These are phyloP conservation scores for Pollenia amentaria DNA, from an alignment of 2,888 invertebrate species.

Conservation along the genomic window DNA sequence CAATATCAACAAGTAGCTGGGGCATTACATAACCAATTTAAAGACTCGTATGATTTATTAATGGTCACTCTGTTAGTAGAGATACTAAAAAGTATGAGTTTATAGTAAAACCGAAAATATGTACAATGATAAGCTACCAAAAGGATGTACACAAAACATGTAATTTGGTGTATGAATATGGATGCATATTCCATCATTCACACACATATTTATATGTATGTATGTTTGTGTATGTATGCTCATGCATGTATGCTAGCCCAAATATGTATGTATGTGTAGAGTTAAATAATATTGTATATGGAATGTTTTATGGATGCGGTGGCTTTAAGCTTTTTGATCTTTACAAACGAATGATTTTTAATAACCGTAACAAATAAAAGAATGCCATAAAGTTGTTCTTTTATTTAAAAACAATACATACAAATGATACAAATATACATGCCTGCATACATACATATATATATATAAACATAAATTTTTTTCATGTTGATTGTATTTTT, in stretches of 20 bases:
- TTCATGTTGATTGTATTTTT: background rate
- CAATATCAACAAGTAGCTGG: too few relatives aligned
- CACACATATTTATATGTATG: background rate
- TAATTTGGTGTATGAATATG: background rate
- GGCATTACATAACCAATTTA: background rate
- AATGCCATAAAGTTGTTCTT: constrained; percentile 70
- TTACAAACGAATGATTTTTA: constrained; percentile 84
- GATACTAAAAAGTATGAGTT: constrained; percentile 45
- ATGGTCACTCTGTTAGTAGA: constrained; percentile 15
- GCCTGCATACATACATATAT: background rate
- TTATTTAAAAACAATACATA: constrained; percentile 57
- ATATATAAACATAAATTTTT: background rate
- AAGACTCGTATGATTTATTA: background rate
- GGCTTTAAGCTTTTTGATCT: constrained; percentile 81
- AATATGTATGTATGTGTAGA: constrained; percentile 14
- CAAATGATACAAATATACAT: background rate
- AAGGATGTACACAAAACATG: constrained; percentile 37
- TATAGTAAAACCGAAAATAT: constrained; percentile 64
- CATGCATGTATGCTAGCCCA: background rate
- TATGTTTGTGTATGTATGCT: background rate
- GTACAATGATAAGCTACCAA: constrained; percentile 60
- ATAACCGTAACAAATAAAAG: constrained; percentile 79
- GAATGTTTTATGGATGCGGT: constrained; percentile 69
- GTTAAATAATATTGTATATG: constrained; percentile 58
- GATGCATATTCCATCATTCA: background rate